Evolutionary conservation across 1,140 invertebrate species (phyloP).

Genomic region (Chionoecetes opilio): DNA sequence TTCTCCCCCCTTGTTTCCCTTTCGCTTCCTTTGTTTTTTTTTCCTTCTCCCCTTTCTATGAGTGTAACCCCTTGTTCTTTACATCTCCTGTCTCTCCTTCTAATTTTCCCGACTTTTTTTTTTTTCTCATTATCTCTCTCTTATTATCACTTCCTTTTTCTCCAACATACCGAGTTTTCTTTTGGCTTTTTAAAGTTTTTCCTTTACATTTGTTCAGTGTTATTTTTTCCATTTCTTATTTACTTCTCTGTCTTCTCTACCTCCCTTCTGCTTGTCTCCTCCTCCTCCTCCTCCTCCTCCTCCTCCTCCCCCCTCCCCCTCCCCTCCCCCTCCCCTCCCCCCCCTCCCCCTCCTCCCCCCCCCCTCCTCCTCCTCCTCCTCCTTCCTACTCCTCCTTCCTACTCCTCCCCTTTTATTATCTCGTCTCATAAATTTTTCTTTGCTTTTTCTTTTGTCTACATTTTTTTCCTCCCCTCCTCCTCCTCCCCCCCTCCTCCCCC

Average conservation of each 20-base stretch:
- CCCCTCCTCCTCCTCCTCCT: not conserved
- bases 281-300: not conserved
- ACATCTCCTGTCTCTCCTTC: not conserved
- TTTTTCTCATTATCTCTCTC: not conserved
- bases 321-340: not conserved
- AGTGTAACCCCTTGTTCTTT: not conserved
- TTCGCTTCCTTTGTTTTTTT: not conserved
- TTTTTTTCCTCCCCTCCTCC: not conserved
- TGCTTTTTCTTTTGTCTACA: not conserved
- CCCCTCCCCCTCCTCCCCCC: not conserved
- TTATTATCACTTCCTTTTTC: not conserved
- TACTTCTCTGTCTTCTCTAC: not conserved
- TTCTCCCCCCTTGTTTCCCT: not conserved
- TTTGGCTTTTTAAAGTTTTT: no score
- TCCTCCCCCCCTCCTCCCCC: not conserved
- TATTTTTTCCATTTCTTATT: not conserved
- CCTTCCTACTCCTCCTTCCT: no score
- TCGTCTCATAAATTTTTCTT: not conserved
- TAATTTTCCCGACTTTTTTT: not conserved
- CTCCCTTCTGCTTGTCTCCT: not conserved
- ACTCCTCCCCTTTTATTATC: not conserved
- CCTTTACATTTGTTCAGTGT: no score
- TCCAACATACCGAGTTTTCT: not conserved
- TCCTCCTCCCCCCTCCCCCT: not conserved
- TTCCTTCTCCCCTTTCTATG: not conserved